Conservation (phyloP, 2,797 vertebrate genomes). For the Poeciliopsis infans region DNA sequence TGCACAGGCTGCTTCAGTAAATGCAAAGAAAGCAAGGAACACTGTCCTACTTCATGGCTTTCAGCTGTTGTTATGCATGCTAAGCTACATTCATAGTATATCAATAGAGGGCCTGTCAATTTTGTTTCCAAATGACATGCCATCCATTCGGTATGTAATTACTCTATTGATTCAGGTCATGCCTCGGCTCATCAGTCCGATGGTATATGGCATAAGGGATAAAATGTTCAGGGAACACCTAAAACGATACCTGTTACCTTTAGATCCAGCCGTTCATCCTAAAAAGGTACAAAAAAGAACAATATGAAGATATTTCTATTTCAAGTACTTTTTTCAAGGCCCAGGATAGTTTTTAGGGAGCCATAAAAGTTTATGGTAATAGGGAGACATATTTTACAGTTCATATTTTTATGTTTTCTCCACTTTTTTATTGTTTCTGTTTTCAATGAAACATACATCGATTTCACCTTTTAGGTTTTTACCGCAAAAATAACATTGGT, state of each 20-base stretch:
- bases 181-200: slow-evolving; percentile 46
- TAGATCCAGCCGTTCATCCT: background rate
- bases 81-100: slow-evolving; percentile 22
- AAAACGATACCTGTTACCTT: slow-evolving; percentile 16
- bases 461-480: background rate
- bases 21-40: slow-evolving; percentile 60
- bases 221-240: slow-evolving; percentile 44
- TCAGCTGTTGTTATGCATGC: slow-evolving; percentile 57
- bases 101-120: background rate
- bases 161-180: slow-evolving; percentile 31
- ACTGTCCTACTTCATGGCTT: slow-evolving; percentile 58
- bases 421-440: background rate
- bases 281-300: background rate
- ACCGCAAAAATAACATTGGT: background rate
- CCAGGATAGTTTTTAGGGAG: background rate
- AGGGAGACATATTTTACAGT: no score
- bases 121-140: slow-evolving; percentile 22
- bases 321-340: background rate
- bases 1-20: slow-evolving; percentile 47
- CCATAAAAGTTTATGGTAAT: background rate
- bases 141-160: slow-evolving; percentile 27
- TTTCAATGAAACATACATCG: background rate
- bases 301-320: background rate
- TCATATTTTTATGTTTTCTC: background rate
- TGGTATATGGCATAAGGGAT: slow-evolving; percentile 55